phyloP scores from a whole-genome alignment of 2,888 invertebrate species.

The Cactoblastis cactorum region DNA sequence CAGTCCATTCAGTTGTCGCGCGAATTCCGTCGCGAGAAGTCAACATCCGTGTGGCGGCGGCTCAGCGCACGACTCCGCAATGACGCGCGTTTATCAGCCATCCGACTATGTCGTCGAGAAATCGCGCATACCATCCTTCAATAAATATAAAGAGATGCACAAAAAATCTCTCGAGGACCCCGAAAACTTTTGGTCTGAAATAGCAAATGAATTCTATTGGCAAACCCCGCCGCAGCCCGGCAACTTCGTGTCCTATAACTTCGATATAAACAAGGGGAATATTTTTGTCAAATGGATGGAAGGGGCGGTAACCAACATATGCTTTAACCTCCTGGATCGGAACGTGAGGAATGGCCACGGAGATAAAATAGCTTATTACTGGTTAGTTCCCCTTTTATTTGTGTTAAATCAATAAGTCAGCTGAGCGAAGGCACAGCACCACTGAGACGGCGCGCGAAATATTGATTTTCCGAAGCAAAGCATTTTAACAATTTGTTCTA shows the following conservation, averaged over 20 bases:
- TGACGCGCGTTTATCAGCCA: conserved; percentile 83
- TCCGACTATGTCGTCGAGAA: conserved; percentile 84
- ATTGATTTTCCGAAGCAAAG: conserved; percentile 54
- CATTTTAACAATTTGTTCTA: conserved; percentile 17
- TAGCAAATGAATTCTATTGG: conserved; percentile 97
- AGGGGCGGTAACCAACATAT: conserved; percentile 96
- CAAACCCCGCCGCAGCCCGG: conserved; percentile 86
- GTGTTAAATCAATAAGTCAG: conserved; percentile 57
- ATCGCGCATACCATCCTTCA: conserved; percentile 73
- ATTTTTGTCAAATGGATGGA: conserved; percentile 97
- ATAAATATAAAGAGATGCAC: conserved; percentile 91
- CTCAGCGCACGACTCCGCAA: conserved; percentile 49
- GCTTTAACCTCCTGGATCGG: conserved; percentile 96
- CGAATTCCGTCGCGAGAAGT: conserved; percentile 26
- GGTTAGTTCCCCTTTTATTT: conserved; percentile 82
- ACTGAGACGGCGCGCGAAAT: conserved; percentile 63
- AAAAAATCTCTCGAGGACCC: conserved; percentile 92
- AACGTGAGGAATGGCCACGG: conserved; percentile 93
- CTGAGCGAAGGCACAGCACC: conserved; percentile 60
- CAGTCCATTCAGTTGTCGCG: conserved; percentile 34
- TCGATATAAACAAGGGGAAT: conserved; percentile 92
- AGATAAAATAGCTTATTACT: conserved; percentile 95
- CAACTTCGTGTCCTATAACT: conserved; percentile 93
- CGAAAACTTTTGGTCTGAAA: conserved; percentile 94
- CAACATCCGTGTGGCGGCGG: conserved; percentile 18